Conservation (phyloP, 2,888 invertebrate genomes). For the Eupithecia inturbata region DNA sequence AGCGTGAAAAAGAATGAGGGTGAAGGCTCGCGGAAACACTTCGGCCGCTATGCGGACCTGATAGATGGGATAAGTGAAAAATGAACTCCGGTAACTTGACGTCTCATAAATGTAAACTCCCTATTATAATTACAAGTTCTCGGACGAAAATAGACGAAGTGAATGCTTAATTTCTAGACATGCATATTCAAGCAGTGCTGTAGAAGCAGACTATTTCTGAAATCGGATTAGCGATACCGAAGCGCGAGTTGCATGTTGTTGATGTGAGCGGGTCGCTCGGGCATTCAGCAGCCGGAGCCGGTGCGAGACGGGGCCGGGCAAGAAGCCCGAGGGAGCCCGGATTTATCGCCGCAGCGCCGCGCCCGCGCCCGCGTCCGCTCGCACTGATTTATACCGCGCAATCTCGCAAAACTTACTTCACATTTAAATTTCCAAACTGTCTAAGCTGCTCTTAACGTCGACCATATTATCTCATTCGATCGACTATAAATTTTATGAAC, state of each 20-base stretch:
- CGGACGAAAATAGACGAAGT: constrained; percentile 16
- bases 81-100: constrained; percentile 53
- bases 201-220: constrained; percentile 28
- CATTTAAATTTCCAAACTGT: constrained; percentile 85
- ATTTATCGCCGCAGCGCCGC: constrained; percentile 76
- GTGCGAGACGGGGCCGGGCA: constrained; percentile 68
- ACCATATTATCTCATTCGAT: constrained; percentile 85
- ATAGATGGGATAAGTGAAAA: constrained; percentile 65
- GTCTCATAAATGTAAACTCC: constrained; percentile 33
- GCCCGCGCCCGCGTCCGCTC: constrained; percentile 57
- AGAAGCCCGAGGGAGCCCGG: constrained; percentile 79
- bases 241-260: constrained; percentile 31
- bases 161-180: constrained; percentile 28
- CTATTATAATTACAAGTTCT: constrained; percentile 12
- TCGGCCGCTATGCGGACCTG: constrained; percentile 61
- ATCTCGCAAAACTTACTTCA: constrained; percentile 85
- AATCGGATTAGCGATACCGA: constrained; percentile 25
- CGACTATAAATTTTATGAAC: constrained; percentile 84
- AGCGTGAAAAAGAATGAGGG: constrained; percentile 84
- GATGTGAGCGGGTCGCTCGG: constrained; percentile 29
- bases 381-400: constrained; percentile 83
- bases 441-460: constrained; percentile 83
- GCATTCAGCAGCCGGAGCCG: constrained; percentile 50
- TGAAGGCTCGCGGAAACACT: constrained; percentile 73
- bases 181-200: constrained; percentile 14